Conservation (phyloP, 2,113 vertebrate genomes). For the Etheostoma spectabile region DNA sequence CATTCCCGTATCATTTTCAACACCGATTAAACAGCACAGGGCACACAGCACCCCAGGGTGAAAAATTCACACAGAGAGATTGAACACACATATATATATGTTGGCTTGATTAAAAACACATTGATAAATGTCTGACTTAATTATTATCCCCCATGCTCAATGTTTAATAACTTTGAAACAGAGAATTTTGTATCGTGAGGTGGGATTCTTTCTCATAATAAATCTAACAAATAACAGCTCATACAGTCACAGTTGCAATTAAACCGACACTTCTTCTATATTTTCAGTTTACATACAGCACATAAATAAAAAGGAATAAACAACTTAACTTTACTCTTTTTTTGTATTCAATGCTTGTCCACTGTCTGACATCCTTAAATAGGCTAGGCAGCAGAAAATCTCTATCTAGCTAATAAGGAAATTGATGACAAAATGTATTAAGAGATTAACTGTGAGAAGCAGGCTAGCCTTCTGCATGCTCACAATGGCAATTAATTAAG, state of each 20-base stretch:
- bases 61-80: neutral
- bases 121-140: neutral
- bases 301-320: neutral
- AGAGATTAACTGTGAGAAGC: conserved; percentile 4
- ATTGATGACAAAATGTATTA: neutral
- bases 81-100: neutral
- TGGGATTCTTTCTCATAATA: neutral
- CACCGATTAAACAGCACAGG: no score
- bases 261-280: neutral
- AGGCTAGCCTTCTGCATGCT: neutral
- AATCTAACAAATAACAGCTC: neutral
- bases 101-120: neutral
- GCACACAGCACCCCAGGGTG: neutral
- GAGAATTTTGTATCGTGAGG: neutral
- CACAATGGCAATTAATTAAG: conserved; percentile 28
- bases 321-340: neutral
- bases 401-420: conserved; percentile 9
- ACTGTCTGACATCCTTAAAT: neutral
- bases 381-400: neutral
- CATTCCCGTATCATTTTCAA: neutral
- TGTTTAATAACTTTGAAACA: neutral
- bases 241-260: neutral
- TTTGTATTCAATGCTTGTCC: neutral
- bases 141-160: neutral
- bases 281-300: neutral